Percentiles rank a stretch among this genome's conserved stretches.
Evolutionary conservation across 2,888 invertebrate genomes (phyloP).

Genomic region (Amphiduros pacificus): DNA sequence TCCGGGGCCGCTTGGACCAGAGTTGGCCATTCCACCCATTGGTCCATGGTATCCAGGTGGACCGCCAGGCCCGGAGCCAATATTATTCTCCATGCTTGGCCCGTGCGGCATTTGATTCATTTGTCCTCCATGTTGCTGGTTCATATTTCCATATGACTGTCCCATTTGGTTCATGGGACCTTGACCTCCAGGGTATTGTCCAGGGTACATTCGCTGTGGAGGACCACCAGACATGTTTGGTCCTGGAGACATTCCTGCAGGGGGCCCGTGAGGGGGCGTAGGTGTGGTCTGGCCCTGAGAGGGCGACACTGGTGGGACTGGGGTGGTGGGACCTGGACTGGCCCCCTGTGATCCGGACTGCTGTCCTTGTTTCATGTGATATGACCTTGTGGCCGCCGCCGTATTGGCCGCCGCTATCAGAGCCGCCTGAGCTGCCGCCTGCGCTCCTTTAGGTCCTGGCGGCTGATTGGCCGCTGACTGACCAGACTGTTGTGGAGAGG

Average conservation of each 20-base stretch:
- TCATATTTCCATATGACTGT: neutral
- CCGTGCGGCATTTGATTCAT: neutral
- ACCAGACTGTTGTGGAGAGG: neutral
- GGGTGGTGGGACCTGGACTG: neutral
- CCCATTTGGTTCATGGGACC: neutral
- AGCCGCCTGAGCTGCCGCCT: conserved; percentile 55
- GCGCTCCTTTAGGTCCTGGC: conserved; percentile 47
- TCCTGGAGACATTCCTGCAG: neutral
- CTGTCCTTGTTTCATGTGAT: neutral
- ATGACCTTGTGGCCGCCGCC: conserved; percentile 33
- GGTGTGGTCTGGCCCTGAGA: conserved; percentile 3
- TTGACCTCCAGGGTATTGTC: neutral
- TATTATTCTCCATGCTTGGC: neutral
- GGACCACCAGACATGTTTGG: too few species aligned
- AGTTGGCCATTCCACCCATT: neutral
- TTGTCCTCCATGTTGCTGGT: neutral
- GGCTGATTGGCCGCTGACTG: too few species aligned
- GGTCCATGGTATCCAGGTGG: neutral
- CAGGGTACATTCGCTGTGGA: too few species aligned
- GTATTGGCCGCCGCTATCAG: conserved; percentile 52
- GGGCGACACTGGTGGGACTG: too few species aligned
- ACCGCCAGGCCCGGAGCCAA: neutral
- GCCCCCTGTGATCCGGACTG: neutral
- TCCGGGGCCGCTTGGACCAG: too few species aligned
- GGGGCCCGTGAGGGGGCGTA: neutral